Evolutionary conservation across 2,797 vertebrate species (phyloP).

Genomic region (Phrynocephalus guinanensis): DNA sequence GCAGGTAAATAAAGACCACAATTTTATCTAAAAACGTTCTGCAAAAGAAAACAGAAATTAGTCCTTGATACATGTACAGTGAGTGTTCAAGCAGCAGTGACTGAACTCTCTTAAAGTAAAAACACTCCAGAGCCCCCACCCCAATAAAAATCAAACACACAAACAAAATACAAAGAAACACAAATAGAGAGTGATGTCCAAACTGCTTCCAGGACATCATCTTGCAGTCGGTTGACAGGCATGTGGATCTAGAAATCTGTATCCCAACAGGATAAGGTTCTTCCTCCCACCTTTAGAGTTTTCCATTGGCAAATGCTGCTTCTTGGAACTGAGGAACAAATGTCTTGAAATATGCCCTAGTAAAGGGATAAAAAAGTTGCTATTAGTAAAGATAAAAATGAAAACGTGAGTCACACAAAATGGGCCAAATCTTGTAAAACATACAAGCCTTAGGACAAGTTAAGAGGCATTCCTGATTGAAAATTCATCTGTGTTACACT

Average conservation of each 20-base stretch:
- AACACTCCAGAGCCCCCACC: slow-evolving; percentile 44
- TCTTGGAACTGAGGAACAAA: slow-evolving; percentile 99
- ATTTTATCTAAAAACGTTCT: slow-evolving; percentile 30
- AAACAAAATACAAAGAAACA: slow-evolving; percentile 22
- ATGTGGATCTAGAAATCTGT: slow-evolving; percentile 63
- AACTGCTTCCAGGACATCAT: slow-evolving; percentile 66
- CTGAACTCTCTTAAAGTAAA: neutral
- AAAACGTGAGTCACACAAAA: slow-evolving; percentile 28
- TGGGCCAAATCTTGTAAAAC: neutral
- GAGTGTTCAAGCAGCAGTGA: slow-evolving; percentile 33
- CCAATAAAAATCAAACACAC: neutral
- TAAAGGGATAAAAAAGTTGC: slow-evolving; percentile 58
- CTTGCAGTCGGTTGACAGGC: slow-evolving; percentile 53
- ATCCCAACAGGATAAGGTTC: slow-evolving; percentile 57
- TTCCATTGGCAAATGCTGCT: slow-evolving; percentile 96
- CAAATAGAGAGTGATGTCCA: slow-evolving; percentile 55
- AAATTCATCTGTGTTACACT: neutral
- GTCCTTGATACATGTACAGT: slow-evolving; percentile 22
- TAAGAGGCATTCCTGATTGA: neutral
- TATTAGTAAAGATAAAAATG: slow-evolving; percentile 65
- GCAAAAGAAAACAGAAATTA: slow-evolving; percentile 21
- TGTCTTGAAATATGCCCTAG: slow-evolving; percentile 94
- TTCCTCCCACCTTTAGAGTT: slow-evolving; percentile 81
- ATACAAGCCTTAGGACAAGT: neutral
- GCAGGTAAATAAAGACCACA: slow-evolving; percentile 33